Evolutionary conservation across 2,113 vertebrate genomes (phyloP).

Genomic region (Hepsetus odoe): DNA sequence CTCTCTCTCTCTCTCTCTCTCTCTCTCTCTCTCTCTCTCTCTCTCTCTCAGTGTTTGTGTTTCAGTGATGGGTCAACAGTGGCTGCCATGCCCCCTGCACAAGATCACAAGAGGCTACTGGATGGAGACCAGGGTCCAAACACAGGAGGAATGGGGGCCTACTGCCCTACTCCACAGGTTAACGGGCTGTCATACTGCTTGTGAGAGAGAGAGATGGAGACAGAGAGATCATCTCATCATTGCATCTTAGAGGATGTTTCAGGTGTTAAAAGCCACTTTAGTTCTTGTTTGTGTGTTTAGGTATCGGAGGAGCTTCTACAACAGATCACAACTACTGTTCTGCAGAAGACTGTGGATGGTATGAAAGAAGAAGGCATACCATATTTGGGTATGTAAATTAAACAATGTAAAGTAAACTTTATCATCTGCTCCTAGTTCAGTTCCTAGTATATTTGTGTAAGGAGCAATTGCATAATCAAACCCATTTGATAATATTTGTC

Average conservation of each 20-base stretch:
- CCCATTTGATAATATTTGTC: neutral
- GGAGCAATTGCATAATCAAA: neutral
- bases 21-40: no score
- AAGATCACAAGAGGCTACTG: slow-evolving; percentile 93
- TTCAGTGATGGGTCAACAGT: slow-evolving; percentile 89
- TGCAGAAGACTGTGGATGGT: slow-evolving; percentile 90
- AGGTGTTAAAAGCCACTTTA: neutral
- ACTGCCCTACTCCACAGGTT: slow-evolving; percentile 93
- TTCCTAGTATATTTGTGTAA: neutral
- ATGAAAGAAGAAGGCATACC: slow-evolving; percentile 88
- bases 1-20: no score
- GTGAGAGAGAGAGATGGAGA: no score
- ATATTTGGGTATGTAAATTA: slow-evolving; percentile 79
- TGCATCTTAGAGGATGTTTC: no score
- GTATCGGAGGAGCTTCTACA: slow-evolving; percentile 82
- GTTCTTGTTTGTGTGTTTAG: slow-evolving; percentile 69
- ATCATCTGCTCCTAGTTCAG: neutral
- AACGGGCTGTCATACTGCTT: neutral
- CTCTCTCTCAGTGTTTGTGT: slow-evolving; percentile 84
- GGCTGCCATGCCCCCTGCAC: slow-evolving; percentile 90
- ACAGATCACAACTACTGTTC: slow-evolving; percentile 80
- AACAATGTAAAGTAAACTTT: neutral
- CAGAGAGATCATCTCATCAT: no score
- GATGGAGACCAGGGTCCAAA: slow-evolving; percentile 93
- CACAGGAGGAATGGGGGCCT: slow-evolving; percentile 97